A percentile compares a stretch with the other conserved stretches of the same genome.
phyloP scores from a whole-genome alignment of 1,140 invertebrate genomes.

The Scaptomyza graminum region DNA sequence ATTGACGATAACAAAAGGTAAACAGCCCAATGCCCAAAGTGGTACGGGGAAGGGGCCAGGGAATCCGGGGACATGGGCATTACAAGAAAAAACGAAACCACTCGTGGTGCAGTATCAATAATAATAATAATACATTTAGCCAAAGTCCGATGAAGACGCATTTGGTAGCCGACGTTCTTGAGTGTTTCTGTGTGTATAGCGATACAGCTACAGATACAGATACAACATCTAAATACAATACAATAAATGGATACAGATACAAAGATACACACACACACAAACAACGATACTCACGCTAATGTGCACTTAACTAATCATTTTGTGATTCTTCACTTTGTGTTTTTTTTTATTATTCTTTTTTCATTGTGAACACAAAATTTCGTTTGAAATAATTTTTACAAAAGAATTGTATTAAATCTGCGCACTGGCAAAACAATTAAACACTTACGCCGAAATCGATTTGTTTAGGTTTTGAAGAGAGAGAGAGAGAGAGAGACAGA shows the following conservation, averaged over 20 bases:
- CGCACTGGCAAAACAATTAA: slow-evolving; percentile 26
- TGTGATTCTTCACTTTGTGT: slow-evolving; percentile 65
- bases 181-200: slow-evolving; percentile 40
- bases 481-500: neutral
- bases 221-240: slow-evolving; percentile 21
- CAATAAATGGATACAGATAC: slow-evolving; percentile 34
- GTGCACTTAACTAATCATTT: slow-evolving; percentile 73
- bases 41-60: neutral
- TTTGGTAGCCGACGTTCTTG: slow-evolving; percentile 39
- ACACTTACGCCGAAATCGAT: slow-evolving; percentile 4
- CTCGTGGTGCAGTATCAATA: slow-evolving; percentile 60
- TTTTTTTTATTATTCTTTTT: slow-evolving; percentile 54
- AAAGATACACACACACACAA: slow-evolving; percentile 29
- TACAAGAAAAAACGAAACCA: slow-evolving; percentile 36
- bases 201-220: slow-evolving; percentile 41
- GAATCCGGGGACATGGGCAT: neutral
- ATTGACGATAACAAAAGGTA: slow-evolving; percentile 77
- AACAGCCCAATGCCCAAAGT: slow-evolving; percentile 46
- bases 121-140: slow-evolving; percentile 62
- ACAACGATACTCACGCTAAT: slow-evolving; percentile 20
- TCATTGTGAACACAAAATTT: slow-evolving; percentile 58
- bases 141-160: slow-evolving; percentile 39
- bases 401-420: slow-evolving; percentile 18
- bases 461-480: neutral
- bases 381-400: slow-evolving; percentile 63